A percentile compares a stretch with the other conserved stretches of the same genome.
Conservation (phyloP, 2,888 invertebrate species). For the Lochmaea capreae region DNA sequence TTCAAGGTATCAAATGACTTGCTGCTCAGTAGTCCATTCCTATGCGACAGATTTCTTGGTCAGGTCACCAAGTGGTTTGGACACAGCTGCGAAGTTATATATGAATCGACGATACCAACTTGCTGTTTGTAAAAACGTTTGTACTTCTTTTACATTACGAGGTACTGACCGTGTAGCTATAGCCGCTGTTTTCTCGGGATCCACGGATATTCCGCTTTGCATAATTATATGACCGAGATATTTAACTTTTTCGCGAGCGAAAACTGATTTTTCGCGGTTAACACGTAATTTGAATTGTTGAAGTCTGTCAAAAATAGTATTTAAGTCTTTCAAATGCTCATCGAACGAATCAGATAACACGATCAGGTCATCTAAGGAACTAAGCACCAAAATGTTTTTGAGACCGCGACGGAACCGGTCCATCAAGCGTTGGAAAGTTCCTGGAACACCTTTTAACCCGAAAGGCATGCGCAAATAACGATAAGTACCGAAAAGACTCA, state of each 20-base stretch:
- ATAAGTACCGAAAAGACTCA: constrained; percentile 42
- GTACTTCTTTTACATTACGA: constrained; percentile 5
- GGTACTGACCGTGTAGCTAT: neutral
- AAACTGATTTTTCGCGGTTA: neutral
- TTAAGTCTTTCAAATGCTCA: too few species aligned
- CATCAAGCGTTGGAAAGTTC: constrained; percentile 38
- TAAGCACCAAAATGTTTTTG: constrained; percentile 15
- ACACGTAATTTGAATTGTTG: constrained; percentile 23
- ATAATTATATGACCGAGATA: constrained; percentile 35
- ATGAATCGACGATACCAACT: constrained; percentile 18
- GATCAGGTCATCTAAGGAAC: constrained; percentile 38
- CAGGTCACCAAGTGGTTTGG: too few species aligned
- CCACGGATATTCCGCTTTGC: neutral
- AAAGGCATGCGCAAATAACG: neutral
- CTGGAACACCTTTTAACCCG: constrained; percentile 30
- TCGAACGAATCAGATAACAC: constrained; percentile 34
- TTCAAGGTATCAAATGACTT: too few species aligned
- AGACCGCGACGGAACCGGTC: constrained; percentile 37
- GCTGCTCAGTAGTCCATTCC: too few species aligned
- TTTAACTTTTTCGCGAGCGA: constrained; percentile 18
- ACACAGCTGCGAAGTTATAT: constrained; percentile 8
- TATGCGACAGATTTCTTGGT: too few species aligned
- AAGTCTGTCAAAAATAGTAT: too few species aligned
- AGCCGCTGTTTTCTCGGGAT: too few species aligned
- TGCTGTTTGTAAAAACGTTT: constrained; percentile 9